A percentile compares a stretch with the other conserved stretches of the same genome.
phyloP scores from a whole-genome alignment of 2,113 vertebrate species.

The Sterna hirundo region DNA sequence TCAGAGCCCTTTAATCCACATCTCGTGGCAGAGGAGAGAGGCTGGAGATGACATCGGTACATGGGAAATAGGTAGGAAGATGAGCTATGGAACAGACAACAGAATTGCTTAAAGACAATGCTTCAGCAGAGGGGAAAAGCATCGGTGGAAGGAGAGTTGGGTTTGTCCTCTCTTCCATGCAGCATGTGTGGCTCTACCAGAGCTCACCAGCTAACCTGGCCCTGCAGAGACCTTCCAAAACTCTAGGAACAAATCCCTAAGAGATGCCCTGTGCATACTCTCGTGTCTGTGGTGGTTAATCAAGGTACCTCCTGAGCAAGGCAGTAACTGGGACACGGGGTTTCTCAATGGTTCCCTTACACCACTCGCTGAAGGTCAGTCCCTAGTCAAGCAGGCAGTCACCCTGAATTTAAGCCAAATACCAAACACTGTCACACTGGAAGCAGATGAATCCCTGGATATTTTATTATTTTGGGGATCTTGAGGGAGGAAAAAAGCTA shows the following conservation, averaged over 20 bases:
- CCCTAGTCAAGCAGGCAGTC: not conserved
- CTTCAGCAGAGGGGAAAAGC: not conserved
- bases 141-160: not conserved
- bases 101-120: not conserved
- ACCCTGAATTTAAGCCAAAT: fast-evolving
- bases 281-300: fast-evolving
- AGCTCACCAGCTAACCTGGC: not conserved
- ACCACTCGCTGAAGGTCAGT: too few relatives aligned
- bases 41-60: not conserved
- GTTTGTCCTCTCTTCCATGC: not conserved
- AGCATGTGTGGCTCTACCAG: not conserved
- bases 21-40: not conserved
- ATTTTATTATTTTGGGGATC: not conserved
- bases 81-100: not conserved
- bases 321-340: fast-evolving
- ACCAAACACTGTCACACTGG: too few relatives aligned
- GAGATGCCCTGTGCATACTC: too few relatives aligned
- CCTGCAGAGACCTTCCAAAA: not conserved
- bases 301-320: not conserved
- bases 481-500: not conserved
- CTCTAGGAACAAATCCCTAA: not conserved
- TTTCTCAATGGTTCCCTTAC: not conserved
- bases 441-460: not conserved
- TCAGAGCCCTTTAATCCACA: not conserved
- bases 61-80: not conserved